Evolutionary conservation across 2,113 vertebrate genomes (phyloP), one percentile per base, ranked within the genome.

Genomic region (Neofelis nebulosa): DNA sequence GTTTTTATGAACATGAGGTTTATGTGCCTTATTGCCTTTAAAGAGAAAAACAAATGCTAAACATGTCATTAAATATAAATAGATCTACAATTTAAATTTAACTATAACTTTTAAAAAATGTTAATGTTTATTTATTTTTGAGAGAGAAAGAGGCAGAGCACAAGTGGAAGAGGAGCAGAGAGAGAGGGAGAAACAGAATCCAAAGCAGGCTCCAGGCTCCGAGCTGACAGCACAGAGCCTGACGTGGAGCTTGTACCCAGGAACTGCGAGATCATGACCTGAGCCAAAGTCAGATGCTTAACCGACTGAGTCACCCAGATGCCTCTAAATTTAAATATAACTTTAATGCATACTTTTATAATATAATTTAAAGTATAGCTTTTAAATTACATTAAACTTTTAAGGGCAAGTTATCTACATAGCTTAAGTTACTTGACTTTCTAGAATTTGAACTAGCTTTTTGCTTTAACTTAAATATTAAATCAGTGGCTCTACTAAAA

Each of bases 401-500:
- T 79, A 80, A 82, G 13, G 86, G 10, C 10, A 76, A 96, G 29
- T 82, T 93, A 52, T 41, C 21, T 31, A 82, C 2, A 57, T 55
- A 81, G 19, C 27, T 65, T 66, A 90, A 96, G 52, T 2, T 66
- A 73, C 55, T 93, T 91, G 33, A 78, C 76, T 78, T 96, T 93
- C 18, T 31, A 87, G 48, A 81, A 73, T 61, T 36, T 71, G 8
- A 89, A n/a, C n/a, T 80, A 50, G 50, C 41, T 38, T 94, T 65
- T 84, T 48, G 27, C 29, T 36, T 92, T 86, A 55, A 82, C 27
- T 78, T 79, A 76, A 84, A 78, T 91, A 74, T 41, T 81, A 87
- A 82, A 91, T 71, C 41, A 95, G 14, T 85, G 63, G 66, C 36
- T 83, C n/a, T 80, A 61, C 14, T 41, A 74, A 95, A 95, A 91